Base-by-base conservation (phyloP, 2,797 vertebrate species). In the Eospalax fontanierii region DNA sequence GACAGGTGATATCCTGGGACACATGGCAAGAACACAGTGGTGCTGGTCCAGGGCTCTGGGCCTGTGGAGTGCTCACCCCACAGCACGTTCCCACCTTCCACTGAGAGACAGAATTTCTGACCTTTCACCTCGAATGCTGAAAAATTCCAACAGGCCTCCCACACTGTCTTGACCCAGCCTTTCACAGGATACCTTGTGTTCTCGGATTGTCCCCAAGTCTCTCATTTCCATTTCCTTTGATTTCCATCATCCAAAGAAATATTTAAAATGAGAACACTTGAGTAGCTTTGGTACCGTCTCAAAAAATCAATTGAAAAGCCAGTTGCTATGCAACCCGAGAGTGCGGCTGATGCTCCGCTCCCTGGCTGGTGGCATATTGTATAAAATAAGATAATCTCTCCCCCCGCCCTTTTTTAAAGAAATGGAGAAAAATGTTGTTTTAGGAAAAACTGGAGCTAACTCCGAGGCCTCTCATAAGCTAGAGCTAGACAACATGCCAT, bases 301-400 rank as follows among this genome's bases (percentile, higher is more conserved):
- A 93, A 97, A 98, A 97, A 98, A 97, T 96, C 70, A 96, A 97
- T 93, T 95, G 97, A 97, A 97, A 97, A 96, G 85, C 93, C 97
- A 81, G 98, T 98, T 98, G 98, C 98, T 98, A 98, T 97, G 98
- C 98, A 98, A 98, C 98, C 97, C 82, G 89, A 63, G 33, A 98
- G 88, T 43, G 96, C 89, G 96, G 96, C 96, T 86, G 89, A 78
- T 93, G 96, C 97, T 97, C 97, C 89, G 96, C 96, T 98, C 93
- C 97, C 95, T 94, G 98, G 96, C 95, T 96, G 96, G 97, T 96
- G 98, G 96, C 96, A 97, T 95, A 96, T 80, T 97, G 94, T 96
- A 97, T 95, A 97, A 98, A 98, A 98, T 98, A 98, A 98, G 96
- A 98, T 94, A 88, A 98, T 98, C 21, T 28, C 96, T 91, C 90